Conservation (phyloP, 1,140 invertebrate genomes). For the Aphelinus atriplicis region DNA sequence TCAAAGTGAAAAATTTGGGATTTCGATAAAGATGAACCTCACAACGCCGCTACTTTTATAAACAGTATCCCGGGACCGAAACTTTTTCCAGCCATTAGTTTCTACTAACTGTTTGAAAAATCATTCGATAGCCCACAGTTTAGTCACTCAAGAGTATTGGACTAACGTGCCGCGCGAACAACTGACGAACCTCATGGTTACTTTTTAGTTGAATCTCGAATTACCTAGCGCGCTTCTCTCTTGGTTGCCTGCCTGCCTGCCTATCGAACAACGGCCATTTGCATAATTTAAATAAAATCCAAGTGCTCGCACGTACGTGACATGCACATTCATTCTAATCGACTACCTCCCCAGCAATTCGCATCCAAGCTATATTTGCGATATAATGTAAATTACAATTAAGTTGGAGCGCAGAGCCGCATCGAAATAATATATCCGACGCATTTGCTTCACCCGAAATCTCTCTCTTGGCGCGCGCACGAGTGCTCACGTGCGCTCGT, state of each 20-base stretch:
- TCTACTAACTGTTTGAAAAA: too few relatives aligned
- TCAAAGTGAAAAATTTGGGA: too few relatives aligned
- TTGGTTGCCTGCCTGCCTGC: neutral
- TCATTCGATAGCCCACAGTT: too few relatives aligned
- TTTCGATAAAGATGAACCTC: too few relatives aligned
- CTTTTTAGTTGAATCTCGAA: too few relatives aligned
- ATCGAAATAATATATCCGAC: constrained; percentile 22
- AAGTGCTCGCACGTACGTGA: neutral
- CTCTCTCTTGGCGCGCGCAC: neutral
- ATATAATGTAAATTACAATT: constrained; percentile 31
- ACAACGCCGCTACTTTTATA: too few relatives aligned
- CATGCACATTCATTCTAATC: constrained; percentile 10
- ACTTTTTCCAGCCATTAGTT: too few relatives aligned
- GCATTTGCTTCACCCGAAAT: neutral
- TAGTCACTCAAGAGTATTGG: too few relatives aligned
- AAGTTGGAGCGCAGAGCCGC: constrained; percentile 14
- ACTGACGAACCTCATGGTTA: too few relatives aligned
- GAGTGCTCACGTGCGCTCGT: neutral
- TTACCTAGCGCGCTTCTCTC: too few relatives aligned
- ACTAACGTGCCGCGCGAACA: too few relatives aligned
- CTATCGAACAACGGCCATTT: neutral
- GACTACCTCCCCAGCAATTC: neutral
- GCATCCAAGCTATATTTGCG: constrained; percentile 10
- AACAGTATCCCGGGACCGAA: too few relatives aligned
- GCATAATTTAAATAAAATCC: constrained; percentile 11